Conservation (phyloP, 2,888 invertebrate species). For the Beris chalybata region DNA sequence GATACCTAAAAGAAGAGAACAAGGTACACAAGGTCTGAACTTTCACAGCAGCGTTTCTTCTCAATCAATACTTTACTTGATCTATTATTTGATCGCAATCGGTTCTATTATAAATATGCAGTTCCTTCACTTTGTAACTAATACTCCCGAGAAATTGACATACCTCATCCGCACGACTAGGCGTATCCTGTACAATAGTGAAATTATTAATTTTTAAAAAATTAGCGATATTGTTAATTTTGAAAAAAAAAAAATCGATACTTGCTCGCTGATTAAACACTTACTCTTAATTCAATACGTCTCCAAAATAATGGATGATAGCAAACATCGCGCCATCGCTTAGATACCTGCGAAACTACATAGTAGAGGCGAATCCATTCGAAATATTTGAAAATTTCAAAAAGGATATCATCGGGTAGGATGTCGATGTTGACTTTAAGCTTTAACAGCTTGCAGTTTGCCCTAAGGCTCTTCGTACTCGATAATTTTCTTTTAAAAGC, state of each 20-base stretch:
- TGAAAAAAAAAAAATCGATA: background rate
- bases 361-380: constrained; percentile 31
- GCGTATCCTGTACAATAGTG: background rate
- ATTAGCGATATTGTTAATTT: too few relatives aligned
- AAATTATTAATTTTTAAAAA: background rate
- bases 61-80: constrained; percentile 14
- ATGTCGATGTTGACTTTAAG: constrained; percentile 18
- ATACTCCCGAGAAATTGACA: constrained; percentile 20
- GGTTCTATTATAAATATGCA: constrained; percentile 22
- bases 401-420: constrained; percentile 34
- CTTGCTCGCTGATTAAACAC: background rate
- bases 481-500: constrained; percentile 33
- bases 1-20: constrained; percentile 29
- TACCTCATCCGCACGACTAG: constrained; percentile 17
- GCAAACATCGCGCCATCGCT: constrained; percentile 29
- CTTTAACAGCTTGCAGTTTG: constrained; percentile 16
- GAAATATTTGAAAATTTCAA: constrained; percentile 34
- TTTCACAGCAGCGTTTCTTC: background rate
- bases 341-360: constrained; percentile 22
- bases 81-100: constrained; percentile 34
- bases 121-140: constrained; percentile 15
- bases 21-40: background rate
- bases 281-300: constrained; percentile 31
- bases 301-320: constrained; percentile 29
- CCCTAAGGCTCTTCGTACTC: constrained; percentile 5